Percentiles rank a stretch among this genome's conserved stretches.
These are phyloP conservation scores for Dryobates pubescens DNA, from an alignment of 2,797 vertebrate genomes.

Conservation along the genomic window DNA sequence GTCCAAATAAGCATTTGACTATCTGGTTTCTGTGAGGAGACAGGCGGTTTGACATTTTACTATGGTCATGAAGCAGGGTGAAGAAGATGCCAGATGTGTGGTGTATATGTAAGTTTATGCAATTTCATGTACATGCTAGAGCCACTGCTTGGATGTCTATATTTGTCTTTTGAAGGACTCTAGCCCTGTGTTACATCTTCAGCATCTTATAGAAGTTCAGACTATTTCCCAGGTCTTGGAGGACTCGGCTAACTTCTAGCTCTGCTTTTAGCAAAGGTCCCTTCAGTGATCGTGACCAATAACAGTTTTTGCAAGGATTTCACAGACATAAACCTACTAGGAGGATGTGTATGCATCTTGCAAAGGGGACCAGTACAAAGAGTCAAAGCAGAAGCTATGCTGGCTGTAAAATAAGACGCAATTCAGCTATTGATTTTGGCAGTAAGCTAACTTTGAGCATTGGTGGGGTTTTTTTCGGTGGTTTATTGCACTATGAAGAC, in stretches of 20 bases:
- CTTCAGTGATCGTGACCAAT: not conserved
- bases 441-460: not conserved
- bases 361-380: not conserved
- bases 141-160: not conserved
- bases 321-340: not conserved
- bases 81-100: not conserved
- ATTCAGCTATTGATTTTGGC: not conserved
- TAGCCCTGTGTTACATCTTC: not conserved
- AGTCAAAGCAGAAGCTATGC: not conserved
- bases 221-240: not conserved
- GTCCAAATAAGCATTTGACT: not conserved
- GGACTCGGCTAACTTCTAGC: not conserved
- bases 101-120: not conserved
- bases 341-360: rapidly evolving
- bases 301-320: not conserved
- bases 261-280: not conserved
- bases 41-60: not conserved
- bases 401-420: not conserved
- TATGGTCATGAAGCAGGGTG: not conserved
- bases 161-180: not conserved
- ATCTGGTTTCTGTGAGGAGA: not conserved
- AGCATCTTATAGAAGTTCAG: not conserved
- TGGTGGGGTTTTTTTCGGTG: not conserved
- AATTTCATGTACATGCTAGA: not conserved
- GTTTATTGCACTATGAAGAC: not conserved